Base-by-base conservation (phyloP, 2,113 vertebrate genomes). In the Chaenogobius annularis region DNA sequence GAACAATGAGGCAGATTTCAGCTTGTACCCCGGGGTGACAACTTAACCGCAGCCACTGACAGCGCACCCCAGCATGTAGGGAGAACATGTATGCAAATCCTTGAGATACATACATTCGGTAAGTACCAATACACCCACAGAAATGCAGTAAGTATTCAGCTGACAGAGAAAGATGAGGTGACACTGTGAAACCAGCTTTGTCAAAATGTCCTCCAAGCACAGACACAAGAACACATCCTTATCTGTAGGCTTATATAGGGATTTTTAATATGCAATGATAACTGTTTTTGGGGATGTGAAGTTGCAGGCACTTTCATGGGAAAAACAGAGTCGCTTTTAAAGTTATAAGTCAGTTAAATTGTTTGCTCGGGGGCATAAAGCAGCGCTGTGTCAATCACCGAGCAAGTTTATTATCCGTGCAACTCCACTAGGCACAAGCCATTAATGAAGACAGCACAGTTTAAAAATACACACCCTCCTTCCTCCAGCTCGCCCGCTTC, bases 331-430 rank as follows among this genome's bases (percentile, higher is more conserved):
- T 56, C 10, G 64, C 74, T 69, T 78, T 22, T 71, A 44, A 66
- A 46, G 65, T 46, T 69, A 76, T 75, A 47, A 82, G 17, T 84
- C 44, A 80, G 80, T 75, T 72, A 73, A 75, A 77, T 66, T 9
- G 73, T 80, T 74, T 71, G 72, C 82, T 79, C 44, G 46, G 69
- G 77, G 78, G 65, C 66, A 54, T 73, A 66, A 52, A 64, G 55
- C 81, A 69, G 75, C 68, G 79, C 50, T 66, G 9, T 72, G 79
- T 87, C 82, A 75, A 84, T 84, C 85, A 78, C 59, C 35, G 61
- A 63, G 35, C 37, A 19, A n/a, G 61, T 63, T 63, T 63, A 63
- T 63, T 63, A 63, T 63, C 61, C 17, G 61, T 63, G 35, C 61
- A 63, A 40, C 61, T 20, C 61, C 61, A 40, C 31, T 63, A 63